Conservation (phyloP, 2,888 invertebrate genomes). For the Agapostemon virescens region DNA sequence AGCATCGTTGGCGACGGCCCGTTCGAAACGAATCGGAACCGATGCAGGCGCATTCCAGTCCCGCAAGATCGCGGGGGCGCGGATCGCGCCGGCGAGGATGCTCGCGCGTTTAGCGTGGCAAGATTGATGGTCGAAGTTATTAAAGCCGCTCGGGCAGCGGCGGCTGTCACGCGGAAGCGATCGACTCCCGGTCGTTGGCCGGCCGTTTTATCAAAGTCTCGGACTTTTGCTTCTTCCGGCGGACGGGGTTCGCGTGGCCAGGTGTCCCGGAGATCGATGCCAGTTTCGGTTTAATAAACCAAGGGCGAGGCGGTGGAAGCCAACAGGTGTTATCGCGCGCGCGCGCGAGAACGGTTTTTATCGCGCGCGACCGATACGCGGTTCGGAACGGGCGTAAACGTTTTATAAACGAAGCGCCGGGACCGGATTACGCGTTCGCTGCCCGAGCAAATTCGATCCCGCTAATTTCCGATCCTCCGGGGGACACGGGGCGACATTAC, state of each 20-base stretch:
- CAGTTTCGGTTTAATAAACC: constrained; percentile 29
- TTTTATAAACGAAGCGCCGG: constrained; percentile 32
- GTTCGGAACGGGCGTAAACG: constrained; percentile 9
- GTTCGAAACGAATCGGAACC: background rate
- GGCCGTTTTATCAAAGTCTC: constrained; percentile 61
- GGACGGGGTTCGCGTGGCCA: background rate
- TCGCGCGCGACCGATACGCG: background rate
- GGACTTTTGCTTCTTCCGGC: constrained; percentile 39
- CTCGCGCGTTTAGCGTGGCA: constrained; percentile 52
- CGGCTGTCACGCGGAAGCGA: constrained; percentile 64
- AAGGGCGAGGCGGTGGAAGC: constrained; percentile 17
- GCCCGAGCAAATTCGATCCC: background rate
- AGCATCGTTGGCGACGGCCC: background rate
- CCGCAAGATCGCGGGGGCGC: background rate
- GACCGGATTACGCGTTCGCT: background rate
- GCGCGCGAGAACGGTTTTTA: background rate
- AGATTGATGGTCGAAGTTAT: constrained; percentile 67
- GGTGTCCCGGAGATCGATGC: constrained; percentile 30
- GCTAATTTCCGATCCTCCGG: constrained; percentile 1
- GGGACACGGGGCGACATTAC: background rate
- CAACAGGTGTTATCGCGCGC: constrained; percentile 51
- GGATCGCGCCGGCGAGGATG: background rate
- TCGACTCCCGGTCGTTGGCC: constrained; percentile 53
- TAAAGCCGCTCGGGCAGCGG: constrained; percentile 59
- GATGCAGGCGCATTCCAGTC: background rate